phyloP scores from a whole-genome alignment of 1,140 invertebrate species.

The Tetramorium parvispinum region DNA sequence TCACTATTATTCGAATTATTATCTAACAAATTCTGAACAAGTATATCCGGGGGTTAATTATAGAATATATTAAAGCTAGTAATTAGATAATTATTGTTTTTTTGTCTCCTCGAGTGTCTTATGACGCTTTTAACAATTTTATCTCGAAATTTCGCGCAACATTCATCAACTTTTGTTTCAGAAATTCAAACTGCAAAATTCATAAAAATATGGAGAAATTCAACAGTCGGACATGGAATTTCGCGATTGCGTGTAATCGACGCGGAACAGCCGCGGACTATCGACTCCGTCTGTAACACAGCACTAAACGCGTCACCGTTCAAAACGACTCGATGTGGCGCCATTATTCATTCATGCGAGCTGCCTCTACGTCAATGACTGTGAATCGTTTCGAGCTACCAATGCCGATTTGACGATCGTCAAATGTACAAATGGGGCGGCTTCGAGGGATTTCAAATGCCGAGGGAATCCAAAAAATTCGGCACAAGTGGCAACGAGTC shows the following conservation, averaged over 20 bases:
- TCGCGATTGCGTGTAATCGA: constrained; percentile 6
- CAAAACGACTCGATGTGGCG: constrained; percentile 73
- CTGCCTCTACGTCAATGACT: constrained; percentile 72
- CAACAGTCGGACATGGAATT: background rate
- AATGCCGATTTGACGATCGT: background rate
- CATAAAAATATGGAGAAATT: background rate
- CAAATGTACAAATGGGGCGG: background rate
- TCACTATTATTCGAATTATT: background rate
- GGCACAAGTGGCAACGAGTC: background rate
- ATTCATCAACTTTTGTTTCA: background rate
- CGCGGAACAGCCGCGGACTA: constrained; percentile 9
- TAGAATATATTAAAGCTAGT: background rate
- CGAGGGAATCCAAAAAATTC: no score
- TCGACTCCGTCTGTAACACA: constrained; percentile 39
- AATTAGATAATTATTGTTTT: background rate
- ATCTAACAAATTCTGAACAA: background rate
- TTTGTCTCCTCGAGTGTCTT: background rate
- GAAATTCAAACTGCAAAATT: background rate
- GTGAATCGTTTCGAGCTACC: constrained; percentile 31
- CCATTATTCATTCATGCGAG: constrained; percentile 79
- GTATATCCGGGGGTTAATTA: background rate
- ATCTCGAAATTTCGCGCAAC: background rate
- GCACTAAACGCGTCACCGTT: constrained; percentile 62
- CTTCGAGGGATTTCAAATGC: background rate
- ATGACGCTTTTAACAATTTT: background rate